These are phyloP conservation scores for Molanna angustata DNA, from an alignment of 2,888 invertebrate species.

Conservation along the genomic window DNA sequence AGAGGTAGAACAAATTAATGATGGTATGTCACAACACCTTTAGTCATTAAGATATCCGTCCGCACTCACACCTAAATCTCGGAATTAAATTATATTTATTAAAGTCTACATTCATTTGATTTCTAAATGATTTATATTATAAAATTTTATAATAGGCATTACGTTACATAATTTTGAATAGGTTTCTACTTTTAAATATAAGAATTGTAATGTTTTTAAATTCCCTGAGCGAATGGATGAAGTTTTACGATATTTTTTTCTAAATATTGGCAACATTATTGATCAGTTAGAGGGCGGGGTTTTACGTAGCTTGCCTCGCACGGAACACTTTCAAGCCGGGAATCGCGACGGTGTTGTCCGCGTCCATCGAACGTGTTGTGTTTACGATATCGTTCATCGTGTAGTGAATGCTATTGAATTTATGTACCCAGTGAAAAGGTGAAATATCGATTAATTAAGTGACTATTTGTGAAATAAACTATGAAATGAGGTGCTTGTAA, in stretches of 20 bases:
- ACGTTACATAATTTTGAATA: neutral
- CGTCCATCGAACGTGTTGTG: conserved; percentile 20
- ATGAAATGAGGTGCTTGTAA: conserved; percentile 53
- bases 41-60: no score
- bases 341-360: conserved; percentile 23
- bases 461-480: conserved; percentile 51
- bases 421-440: conserved; percentile 24
- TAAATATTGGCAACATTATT: conserved; percentile 21
- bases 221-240: neutral
- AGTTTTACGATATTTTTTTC: no score
- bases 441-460: conserved; percentile 16
- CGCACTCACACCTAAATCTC: no score
- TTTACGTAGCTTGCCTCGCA: conserved; percentile 8
- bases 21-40: no score
- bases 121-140: no score
- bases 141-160: no score
- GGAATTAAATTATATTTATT: no score
- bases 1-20: no score
- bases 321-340: conserved; percentile 28
- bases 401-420: conserved; percentile 15
- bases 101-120: no score
- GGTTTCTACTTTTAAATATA: neutral
- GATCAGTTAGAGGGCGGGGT: conserved; percentile 26
- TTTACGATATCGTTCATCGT: conserved; percentile 21
- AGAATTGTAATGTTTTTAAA: neutral